Percentiles rank a stretch among this genome's conserved stretches.
phyloP scores from a whole-genome alignment of 2,797 vertebrate species.

The Knipowitschia caucasica region DNA sequence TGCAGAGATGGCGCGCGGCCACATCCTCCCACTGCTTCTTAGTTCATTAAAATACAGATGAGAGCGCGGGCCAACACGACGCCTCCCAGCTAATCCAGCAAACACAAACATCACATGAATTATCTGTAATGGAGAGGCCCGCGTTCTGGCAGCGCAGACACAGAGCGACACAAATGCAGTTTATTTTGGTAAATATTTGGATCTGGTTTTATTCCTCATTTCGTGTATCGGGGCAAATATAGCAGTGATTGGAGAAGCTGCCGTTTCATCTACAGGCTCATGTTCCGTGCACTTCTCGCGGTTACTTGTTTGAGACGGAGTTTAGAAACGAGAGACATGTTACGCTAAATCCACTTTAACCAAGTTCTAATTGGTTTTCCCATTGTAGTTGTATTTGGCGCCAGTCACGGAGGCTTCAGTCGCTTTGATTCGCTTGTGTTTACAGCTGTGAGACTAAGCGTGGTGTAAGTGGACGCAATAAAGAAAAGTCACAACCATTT shows the following conservation, averaged over 20 bases:
- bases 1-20: slow-evolving; percentile 74
- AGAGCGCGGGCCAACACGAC: slow-evolving; percentile 75
- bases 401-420: too few species aligned
- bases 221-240: slow-evolving; percentile 71
- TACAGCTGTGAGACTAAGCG: too few species aligned
- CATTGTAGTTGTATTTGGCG: too few species aligned
- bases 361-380: too few species aligned
- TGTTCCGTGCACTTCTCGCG: slow-evolving; percentile 56
- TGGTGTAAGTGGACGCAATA: too few species aligned
- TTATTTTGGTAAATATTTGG: slow-evolving; percentile 79
- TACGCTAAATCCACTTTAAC: too few species aligned
- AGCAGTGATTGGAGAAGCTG: slow-evolving; percentile 51
- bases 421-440: too few species aligned
- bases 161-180: slow-evolving; percentile 72
- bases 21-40: slow-evolving; percentile 78
- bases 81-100: slow-evolving; percentile 75
- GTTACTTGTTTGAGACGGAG: too few species aligned
- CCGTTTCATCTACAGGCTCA: slow-evolving; percentile 41
- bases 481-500: too few species aligned
- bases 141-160: slow-evolving; percentile 69
- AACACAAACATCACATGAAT: slow-evolving; percentile 78
- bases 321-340: too few species aligned
- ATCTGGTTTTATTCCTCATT: slow-evolving; percentile 72
- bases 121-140: slow-evolving; percentile 76
- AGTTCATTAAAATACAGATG: slow-evolving; percentile 82